phyloP scores from a whole-genome alignment of 2,888 invertebrate species.

The Tricholauxania praeusta region DNA sequence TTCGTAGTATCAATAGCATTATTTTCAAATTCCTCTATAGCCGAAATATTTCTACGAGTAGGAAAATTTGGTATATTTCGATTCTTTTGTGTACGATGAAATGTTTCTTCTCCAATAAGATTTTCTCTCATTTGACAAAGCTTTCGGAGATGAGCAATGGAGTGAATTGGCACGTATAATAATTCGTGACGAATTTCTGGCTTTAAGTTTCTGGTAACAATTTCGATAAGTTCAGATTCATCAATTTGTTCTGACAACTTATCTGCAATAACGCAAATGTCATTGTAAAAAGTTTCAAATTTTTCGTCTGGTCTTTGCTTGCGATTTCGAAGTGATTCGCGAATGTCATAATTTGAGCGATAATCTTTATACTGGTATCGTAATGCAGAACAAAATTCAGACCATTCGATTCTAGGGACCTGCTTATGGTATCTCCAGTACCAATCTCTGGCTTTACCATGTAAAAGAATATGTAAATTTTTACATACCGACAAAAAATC shows the following conservation, averaged over 20 bases:
- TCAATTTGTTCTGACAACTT: not conserved
- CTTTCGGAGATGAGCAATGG: slow-evolving; percentile 34
- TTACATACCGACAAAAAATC: too few relatives aligned
- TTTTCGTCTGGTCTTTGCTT: too few relatives aligned
- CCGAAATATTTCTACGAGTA: not conserved
- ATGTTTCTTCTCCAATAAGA: slow-evolving; percentile 25
- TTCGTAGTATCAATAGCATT: not conserved
- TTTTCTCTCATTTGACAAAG: slow-evolving; percentile 33
- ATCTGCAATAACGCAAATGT: not conserved
- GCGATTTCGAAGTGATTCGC: too few relatives aligned
- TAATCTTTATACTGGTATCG: slow-evolving; percentile 5
- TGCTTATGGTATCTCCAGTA: slow-evolving; percentile 33
- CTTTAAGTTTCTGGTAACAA: not conserved
- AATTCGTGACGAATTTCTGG: slow-evolving; percentile 31
- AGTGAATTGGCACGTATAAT: slow-evolving; percentile 29
- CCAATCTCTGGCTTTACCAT: slow-evolving; percentile 29
- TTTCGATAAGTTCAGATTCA: not conserved
- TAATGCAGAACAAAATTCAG: too few relatives aligned
- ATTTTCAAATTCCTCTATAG: not conserved
- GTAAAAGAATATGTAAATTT: too few relatives aligned
- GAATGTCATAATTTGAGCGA: slow-evolving; percentile 4
- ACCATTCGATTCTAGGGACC: slow-evolving; percentile 1
- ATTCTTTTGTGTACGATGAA: not conserved
- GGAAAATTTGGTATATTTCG: not conserved
- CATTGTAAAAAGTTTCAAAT: too few relatives aligned